These are phyloP conservation scores for Notamacropus eugenii DNA, from an alignment of 2,797 vertebrate species.

Conservation along the genomic window DNA sequence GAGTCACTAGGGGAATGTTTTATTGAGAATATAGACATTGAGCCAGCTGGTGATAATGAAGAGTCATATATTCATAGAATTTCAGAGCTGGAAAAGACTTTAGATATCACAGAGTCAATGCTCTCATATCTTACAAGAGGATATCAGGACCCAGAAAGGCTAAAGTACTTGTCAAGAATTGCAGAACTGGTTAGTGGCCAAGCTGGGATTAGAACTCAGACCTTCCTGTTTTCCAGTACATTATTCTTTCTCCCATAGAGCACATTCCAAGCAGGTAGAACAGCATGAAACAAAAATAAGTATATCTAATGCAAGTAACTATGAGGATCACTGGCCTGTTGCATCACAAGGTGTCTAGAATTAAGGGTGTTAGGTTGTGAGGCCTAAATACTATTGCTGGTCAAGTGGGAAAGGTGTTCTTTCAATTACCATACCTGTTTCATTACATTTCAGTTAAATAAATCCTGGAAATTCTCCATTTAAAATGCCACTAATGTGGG, in stretches of 20 bases:
- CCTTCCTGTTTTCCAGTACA: neutral
- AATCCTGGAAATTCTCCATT: slow-evolving; percentile 56
- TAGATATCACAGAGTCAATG: neutral
- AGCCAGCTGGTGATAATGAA: neutral
- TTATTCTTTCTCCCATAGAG: fast-evolving
- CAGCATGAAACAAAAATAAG: slow-evolving; percentile 25
- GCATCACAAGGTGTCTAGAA: slow-evolving; percentile 7
- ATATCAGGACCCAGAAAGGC: neutral
- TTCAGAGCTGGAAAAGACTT: slow-evolving; percentile 23
- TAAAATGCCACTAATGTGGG: slow-evolving; percentile 56
- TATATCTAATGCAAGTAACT: slow-evolving; percentile 14
- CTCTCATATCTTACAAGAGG: neutral
- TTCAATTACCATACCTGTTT: slow-evolving; percentile 47
- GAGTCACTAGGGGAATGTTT: neutral
- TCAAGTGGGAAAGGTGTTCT: slow-evolving; percentile 28
- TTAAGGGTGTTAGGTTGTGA: slow-evolving; percentile 25
- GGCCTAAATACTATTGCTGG: slow-evolving; percentile 49
- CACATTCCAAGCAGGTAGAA: neutral
- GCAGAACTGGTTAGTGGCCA: neutral
- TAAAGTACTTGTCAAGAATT: neutral
- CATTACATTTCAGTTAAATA: slow-evolving; percentile 31
- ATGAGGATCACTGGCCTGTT: neutral
- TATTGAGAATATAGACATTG: neutral
- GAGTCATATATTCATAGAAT: neutral
- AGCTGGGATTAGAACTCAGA: neutral